Evolutionary conservation across 2,888 invertebrate species (phyloP).

Genomic region (Thereva nobilitata): DNA sequence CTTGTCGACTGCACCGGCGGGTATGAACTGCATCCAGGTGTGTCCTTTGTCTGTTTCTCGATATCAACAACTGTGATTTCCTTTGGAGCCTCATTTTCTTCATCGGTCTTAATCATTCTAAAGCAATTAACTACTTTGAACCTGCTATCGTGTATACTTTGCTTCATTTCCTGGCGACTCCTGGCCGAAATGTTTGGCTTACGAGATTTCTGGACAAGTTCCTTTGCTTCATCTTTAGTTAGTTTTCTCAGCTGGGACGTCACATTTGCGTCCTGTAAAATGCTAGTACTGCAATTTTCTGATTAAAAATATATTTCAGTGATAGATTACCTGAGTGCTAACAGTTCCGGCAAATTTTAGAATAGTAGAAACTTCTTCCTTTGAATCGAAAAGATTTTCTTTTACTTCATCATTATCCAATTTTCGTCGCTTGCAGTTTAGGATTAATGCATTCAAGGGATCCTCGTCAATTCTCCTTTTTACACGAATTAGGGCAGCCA

Average conservation of each 20-base stretch:
- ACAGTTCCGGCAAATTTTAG: conserved; percentile 75
- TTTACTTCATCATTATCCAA: conserved; percentile 45
- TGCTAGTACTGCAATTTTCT: conserved; percentile 17
- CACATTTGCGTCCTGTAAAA: conserved; percentile 58
- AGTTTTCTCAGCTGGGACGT: conserved; percentile 58
- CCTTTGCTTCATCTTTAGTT: conserved; percentile 59
- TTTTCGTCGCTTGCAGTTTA: conserved; percentile 73
- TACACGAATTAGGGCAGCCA: conserved; percentile 67
- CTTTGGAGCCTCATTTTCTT: conserved; percentile 40
- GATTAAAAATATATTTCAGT: not conserved
- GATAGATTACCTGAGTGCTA: conserved; percentile 64
- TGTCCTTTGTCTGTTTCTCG: conserved; percentile 54
- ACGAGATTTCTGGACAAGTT: conserved; percentile 60
- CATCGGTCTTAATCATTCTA: conserved; percentile 56
- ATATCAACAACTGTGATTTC: conserved; percentile 64
- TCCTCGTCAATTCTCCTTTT: conserved; percentile 74
- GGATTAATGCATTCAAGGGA: conserved; percentile 70
- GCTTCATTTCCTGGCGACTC: conserved; percentile 58
- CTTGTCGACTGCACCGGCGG: not conserved
- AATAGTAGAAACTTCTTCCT: conserved; percentile 64
- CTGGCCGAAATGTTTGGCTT: conserved; percentile 58
- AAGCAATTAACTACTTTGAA: conserved; percentile 66
- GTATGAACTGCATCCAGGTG: not conserved
- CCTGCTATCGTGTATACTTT: conserved; percentile 60
- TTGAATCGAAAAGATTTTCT: conserved; percentile 42